Percentiles rank a stretch among this genome's conserved stretches.
These are phyloP conservation scores for Trypoxylus dichotomus DNA, from an alignment of 1,140 invertebrate species.

Conservation along the genomic window DNA sequence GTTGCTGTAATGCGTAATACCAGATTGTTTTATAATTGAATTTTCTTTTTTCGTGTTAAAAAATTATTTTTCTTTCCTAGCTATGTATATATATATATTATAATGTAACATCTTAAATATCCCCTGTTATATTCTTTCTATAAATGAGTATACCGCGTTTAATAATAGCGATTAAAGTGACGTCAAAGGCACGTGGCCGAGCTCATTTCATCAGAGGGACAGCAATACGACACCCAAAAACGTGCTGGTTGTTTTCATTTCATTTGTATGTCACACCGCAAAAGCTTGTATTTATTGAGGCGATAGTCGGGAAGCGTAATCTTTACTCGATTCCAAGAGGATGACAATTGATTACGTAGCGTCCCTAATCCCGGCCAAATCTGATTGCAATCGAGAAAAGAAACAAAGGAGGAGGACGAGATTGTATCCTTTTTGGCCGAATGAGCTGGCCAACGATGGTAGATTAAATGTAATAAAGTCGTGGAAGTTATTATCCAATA, in stretches of 20 bases:
- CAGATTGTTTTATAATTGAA: too few relatives aligned
- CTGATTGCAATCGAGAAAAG: constrained; percentile 16
- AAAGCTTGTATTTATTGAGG: constrained; percentile 39
- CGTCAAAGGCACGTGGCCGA: constrained; percentile 28
- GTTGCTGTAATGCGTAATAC: background rate
- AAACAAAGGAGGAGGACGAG: background rate
- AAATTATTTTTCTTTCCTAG: too few relatives aligned
- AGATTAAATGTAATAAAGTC: background rate
- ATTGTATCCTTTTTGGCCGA: background rate
- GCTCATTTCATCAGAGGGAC: background rate
- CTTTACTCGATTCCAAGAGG: constrained; percentile 32
- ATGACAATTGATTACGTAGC: constrained; percentile 34
- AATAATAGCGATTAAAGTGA: constrained; percentile 30
- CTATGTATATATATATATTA: too few relatives aligned
- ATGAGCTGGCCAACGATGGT: background rate
- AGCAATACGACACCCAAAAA: constrained; percentile 34
- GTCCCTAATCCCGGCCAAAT: background rate
- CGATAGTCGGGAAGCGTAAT: constrained; percentile 36
- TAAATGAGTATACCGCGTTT: too few relatives aligned
- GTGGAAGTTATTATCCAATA: background rate
- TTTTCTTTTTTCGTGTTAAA: too few relatives aligned
- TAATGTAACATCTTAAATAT: too few relatives aligned
- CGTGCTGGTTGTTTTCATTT: constrained; percentile 43
- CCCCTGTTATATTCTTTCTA: too few relatives aligned
- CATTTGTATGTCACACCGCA: constrained; percentile 41